Evolutionary conservation across 2,888 invertebrate species (phyloP), one percentile per base, ranked within the genome.

Genomic region (Chrysodeixis includens): DNA sequence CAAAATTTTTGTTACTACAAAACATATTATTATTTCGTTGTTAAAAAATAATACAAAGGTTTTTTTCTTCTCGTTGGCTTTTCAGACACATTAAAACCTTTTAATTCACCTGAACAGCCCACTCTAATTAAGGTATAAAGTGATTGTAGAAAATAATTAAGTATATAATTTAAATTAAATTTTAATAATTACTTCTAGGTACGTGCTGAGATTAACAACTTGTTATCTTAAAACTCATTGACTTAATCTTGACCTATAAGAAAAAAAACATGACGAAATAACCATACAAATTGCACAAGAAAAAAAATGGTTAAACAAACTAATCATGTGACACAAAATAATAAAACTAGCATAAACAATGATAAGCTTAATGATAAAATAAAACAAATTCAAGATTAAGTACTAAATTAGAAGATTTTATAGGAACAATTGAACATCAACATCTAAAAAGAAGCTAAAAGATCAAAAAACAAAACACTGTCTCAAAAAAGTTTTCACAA

Each of bases 241-340:
- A 32, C 58, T 58, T 49, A n/a, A 32, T 32, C 35, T 32, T 49
- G 49, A 58, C 40, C 32, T 12, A 9, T 49, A 10, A 51, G 6
- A 46, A 74, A 74, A 58, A 26, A 14, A 16, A 8, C 30, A 60
- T 72, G 56, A 64, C 30, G 56, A 70, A 40, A 72, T 57, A 26
- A 9, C 26, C 10, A 20, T 26, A 51, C 9, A 40, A 56, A 32
- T 59, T 53, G 18, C 18, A 40, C 1, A 69, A 44, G 14, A 60
- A 53, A 1, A 57, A 49, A 30, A 58, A 32, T 30, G 9, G 12
- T 20, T 30, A 57, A 22, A 8, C 30, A 49, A 30, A 49, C 18
- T 30, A 18, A 57, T 16, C 10, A 56, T 56, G n/a, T 26, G 44
- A 46, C 30, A 56, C 26, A 22, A 7, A 30, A 54, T 32, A 18